Percentiles rank a stretch among this genome's conserved stretches.
Conservation (phyloP, 2,113 vertebrate genomes). For the Rhadina sibilatrix region DNA sequence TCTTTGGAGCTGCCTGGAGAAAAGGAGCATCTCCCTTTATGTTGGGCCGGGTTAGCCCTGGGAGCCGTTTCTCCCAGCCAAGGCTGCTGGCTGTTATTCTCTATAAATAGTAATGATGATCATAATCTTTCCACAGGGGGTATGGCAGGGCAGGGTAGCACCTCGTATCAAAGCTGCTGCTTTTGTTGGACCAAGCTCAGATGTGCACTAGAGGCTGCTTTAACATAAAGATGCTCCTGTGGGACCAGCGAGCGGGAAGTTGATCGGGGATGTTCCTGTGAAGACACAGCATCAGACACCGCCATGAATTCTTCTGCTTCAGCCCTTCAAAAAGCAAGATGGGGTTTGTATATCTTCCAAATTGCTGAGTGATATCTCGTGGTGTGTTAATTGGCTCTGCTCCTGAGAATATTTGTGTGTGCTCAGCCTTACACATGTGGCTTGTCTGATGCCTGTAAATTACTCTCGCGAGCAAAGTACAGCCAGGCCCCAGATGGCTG, state of each 20-base stretch:
- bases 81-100: constrained; percentile 20
- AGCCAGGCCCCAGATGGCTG: constrained; percentile 10
- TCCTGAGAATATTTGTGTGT: constrained; percentile 39
- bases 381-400: constrained; percentile 51
- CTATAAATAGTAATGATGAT: constrained; percentile 10
- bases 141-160: not conserved
- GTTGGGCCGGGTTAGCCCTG: not conserved
- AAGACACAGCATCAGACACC: not conserved
- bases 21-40: constrained; percentile 10
- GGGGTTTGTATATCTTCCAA: constrained; percentile 15
- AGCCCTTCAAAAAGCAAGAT: constrained; percentile 6
- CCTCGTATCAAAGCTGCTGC: not conserved
- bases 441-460: constrained; percentile 52
- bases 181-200: too few species aligned
- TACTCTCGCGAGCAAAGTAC: not conserved
- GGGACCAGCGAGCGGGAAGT: not conserved
- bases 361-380: constrained; percentile 17
- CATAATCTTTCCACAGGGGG: not conserved
- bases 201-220: too few species aligned
- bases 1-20: constrained; percentile 9
- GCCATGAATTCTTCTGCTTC: not conserved
- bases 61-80: not conserved
- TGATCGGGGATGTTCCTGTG: not conserved
- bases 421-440: constrained; percentile 44
- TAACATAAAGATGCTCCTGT: not conserved